Base-by-base conservation (phyloP, 2,113 vertebrate species). In the Takifugu bimaculatus region DNA sequence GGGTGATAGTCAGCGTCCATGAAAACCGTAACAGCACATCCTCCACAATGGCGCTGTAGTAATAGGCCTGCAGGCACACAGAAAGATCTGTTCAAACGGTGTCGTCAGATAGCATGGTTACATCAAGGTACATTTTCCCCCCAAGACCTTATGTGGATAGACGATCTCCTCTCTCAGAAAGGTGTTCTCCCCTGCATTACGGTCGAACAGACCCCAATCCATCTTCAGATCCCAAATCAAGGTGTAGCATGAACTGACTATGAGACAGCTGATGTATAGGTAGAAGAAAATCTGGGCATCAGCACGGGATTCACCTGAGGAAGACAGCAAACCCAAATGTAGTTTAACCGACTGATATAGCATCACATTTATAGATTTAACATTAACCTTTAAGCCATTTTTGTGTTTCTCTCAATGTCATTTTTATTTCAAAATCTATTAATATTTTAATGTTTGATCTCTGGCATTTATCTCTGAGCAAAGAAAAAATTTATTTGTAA, bases 201-300 rank as follows among this genome's bases (percentile, higher is more conserved):
- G 94, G 86, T 99, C 97, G 73, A 99, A 97, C 72, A 99, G 91
- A 25, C 97, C 96, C 97, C 97, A 99, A 88, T 99, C 97, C 97
- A 99, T 99, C 90, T 98, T 99, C 76, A 99, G 92, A 84, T 99
- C 97, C 97, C 97, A 99, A 80, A 98, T 91, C 25, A 99, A 94
- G 0, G 96, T 99, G 68, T 99, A 99, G 72, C 93, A 95, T 0
- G 97, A 97, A 85, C 95, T 98, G 88, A 97, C 88, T 71, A 92
- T 78, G 54, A 82, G 93, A 75, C 92, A 96, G 83, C 93, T 75
- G 35, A 99, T 92, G 74, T 94, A 93, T 86, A 99, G 82, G 88
- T 99, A 99, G 87, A 98, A 91, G 91, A 97, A 99, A 64, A 98
- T 93, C 69, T 86, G 76, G 25, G 88, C 78, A 35, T 97, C 95